Evolutionary conservation across 2,888 invertebrate species (phyloP), one percentile per base, ranked within the genome.

Genomic region (Spodoptera littoralis): DNA sequence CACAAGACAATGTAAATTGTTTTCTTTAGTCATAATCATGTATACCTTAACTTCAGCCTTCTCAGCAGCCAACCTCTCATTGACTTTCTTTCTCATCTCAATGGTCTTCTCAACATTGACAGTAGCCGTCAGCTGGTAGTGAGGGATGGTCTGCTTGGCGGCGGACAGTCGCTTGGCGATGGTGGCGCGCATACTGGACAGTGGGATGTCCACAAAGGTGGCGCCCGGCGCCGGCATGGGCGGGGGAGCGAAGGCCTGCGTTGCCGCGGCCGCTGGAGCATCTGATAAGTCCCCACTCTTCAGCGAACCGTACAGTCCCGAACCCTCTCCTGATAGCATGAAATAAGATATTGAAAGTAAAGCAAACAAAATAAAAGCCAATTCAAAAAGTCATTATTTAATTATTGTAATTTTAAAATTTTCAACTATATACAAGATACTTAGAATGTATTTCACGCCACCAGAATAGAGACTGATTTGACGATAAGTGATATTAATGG

Each of bases 141-240:
- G 99, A 4, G 99, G 99, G 86, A 99, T 98, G 53, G 96, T 97
- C 89, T 97, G 97, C 92, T 99, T 99, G 43, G 99, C 98, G 83
- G 97, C 96, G 1, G 97, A 88, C 54, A 99, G 95, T 45, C 99
- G 95, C 88, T 98, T 98, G 30, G 99, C 99, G 85, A 99, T 99
- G 41, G 98, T 97, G 73, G 96, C 96, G 69, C 99, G 95, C 92
- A 99, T 97, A 85, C 96, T 97, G 1, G 97, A 96, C 42, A 99
- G 95, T 0, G 98, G 98, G 70, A 98, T 95, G 93, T 99, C 99
- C 47, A 95, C 93, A 92, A 92, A 97, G 43, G 93, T 87, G 55
- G 95, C 94, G 6, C 95, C 95, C 4, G 95, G 90, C 0, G 92
- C 85, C 0, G 94, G 93, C 22, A 90, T 81, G 0, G 92, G 86